Percentiles rank a stretch among this genome's conserved stretches.
phyloP scores from a whole-genome alignment of 2,113 vertebrate genomes.

The Stercorarius parasiticus region DNA sequence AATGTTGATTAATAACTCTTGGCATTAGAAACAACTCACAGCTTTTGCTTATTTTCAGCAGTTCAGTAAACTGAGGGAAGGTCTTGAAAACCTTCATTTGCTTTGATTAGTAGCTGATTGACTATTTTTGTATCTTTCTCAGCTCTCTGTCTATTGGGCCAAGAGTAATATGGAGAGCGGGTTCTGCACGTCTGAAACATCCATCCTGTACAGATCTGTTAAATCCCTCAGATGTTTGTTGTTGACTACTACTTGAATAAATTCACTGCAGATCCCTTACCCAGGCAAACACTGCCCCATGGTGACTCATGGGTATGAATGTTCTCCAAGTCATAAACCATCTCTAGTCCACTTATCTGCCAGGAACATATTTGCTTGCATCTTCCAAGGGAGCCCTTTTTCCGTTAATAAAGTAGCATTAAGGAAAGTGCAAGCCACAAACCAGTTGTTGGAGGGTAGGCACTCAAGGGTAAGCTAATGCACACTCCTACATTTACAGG shows the following conservation, averaged over 20 bases:
- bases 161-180: background rate
- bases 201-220: background rate
- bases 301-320: background rate
- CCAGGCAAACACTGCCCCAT: background rate
- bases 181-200: background rate
- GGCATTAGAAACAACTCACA: constrained; percentile 9
- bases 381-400: background rate
- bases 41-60: constrained; percentile 40
- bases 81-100: background rate
- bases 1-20: background rate
- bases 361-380: background rate
- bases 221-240: background rate
- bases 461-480: background rate
- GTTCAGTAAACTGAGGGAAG: background rate
- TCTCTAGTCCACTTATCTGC: background rate
- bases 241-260: background rate
- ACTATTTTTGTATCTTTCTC: background rate
- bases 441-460: background rate
- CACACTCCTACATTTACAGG: background rate
- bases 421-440: background rate
- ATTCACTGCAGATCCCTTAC: background rate
- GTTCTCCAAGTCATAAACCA: background rate
- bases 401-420: background rate
- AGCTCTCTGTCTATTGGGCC: background rate
- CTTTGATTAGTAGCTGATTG: background rate